A percentile compares a stretch with the other conserved stretches of the same genome.
Evolutionary conservation across 2,888 invertebrate genomes (phyloP).

Genomic region (Andrena bucephala): DNA sequence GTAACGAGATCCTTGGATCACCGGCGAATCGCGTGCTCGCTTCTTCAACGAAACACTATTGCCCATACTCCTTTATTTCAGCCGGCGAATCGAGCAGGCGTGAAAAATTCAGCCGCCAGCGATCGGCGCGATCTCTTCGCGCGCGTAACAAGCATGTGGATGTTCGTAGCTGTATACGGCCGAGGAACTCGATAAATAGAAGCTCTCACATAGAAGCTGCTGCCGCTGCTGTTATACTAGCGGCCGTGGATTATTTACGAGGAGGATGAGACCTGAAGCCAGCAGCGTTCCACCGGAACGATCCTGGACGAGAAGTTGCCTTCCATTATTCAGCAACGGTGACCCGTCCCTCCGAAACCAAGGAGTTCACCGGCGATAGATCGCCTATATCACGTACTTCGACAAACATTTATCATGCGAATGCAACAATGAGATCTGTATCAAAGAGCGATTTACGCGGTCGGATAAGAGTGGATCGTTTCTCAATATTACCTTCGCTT

Average conservation of each 20-base stretch:
- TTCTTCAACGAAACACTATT: neutral
- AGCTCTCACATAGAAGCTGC: constrained; percentile 21
- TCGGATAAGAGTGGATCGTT: neutral
- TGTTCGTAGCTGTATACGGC: constrained; percentile 14
- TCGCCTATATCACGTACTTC: constrained; percentile 45
- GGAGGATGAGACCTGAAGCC: constrained; percentile 41
- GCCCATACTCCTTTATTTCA: constrained; percentile 3
- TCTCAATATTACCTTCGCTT: constrained; percentile 7
- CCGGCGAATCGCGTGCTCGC: constrained; percentile 19
- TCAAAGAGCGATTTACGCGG: neutral
- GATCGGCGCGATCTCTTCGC: neutral
- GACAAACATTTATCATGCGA: neutral
- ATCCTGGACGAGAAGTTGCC: constrained; percentile 47
- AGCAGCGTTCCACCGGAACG: constrained; percentile 18
- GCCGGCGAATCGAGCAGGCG: neutral
- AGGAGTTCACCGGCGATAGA: constrained; percentile 16
- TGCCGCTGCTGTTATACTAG: constrained; percentile 39
- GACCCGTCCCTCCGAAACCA: constrained; percentile 24
- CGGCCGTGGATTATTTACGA: constrained; percentile 67
- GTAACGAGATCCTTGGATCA: constrained; percentile 56
- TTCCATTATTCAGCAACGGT: constrained; percentile 66
- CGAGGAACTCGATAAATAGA: constrained; percentile 40
- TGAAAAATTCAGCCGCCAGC: constrained; percentile 19
- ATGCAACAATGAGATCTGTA: neutral
- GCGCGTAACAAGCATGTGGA: constrained; percentile 10